Percentiles rank a stretch among this genome's conserved stretches.
These are phyloP conservation scores for Lepisosteus oculatus DNA, from an alignment of 2,113 vertebrate species.

Conservation along the genomic window DNA sequence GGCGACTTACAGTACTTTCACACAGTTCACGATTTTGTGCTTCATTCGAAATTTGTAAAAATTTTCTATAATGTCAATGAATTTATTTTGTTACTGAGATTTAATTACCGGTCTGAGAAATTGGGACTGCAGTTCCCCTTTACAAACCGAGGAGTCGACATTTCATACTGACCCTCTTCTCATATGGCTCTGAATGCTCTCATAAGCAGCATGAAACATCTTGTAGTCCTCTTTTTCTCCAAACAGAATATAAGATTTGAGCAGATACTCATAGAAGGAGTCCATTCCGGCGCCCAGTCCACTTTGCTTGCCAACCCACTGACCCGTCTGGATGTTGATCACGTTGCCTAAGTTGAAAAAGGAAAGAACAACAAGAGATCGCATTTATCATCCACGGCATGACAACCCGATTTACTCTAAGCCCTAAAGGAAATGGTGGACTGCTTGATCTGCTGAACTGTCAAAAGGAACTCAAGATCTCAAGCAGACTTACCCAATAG, in stretches of 20 bases:
- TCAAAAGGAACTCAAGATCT: not conserved
- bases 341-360: slow-evolving; percentile 78
- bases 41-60: no score
- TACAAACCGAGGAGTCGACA: no score
- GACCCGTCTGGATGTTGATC: slow-evolving; percentile 95
- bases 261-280: slow-evolving; percentile 95
- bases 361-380: slow-evolving; percentile 13
- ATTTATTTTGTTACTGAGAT: no score
- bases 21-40: no score
- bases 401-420: no score
- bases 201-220: slow-evolving; percentile 90
- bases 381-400: not conserved
- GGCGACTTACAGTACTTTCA: no score
- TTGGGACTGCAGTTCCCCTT: no score
- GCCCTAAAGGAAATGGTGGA: no score
- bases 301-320: slow-evolving; percentile 96
- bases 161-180: slow-evolving; percentile 81
- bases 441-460: no score
- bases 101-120: no score
- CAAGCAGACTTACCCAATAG: slow-evolving; percentile 70
- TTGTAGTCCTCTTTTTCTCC: slow-evolving; percentile 89
- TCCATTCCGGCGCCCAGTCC: slow-evolving; percentile 93
- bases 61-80: no score
- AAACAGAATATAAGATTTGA: slow-evolving; percentile 97
- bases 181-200: slow-evolving; percentile 89